Base-by-base conservation (phyloP, 2,113 vertebrate genomes). In the Scomber colias region DNA sequence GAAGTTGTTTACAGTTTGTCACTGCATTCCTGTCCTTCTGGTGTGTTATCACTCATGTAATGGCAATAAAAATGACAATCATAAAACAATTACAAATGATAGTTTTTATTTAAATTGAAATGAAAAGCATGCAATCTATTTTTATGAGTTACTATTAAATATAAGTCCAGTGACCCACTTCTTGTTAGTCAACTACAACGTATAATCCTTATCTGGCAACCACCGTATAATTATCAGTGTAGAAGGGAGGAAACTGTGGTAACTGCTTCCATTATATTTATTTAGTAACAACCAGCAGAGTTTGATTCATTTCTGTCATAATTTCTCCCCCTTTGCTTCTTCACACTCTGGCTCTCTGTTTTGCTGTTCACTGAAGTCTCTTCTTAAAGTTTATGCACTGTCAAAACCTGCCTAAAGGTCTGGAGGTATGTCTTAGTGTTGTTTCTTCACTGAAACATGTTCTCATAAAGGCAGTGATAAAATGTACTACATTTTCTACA, bases 111-210 rank as follows among this genome's bases (percentile, higher is more conserved):
- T 40, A 40, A 40, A 40, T 9, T 40, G 6, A 40, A 55, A 55
- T 55, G 2, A 12, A 10, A 55, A 21, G 6, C 12, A 55, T 55
- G 12, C 21, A 8, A 55, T 55, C 53, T 21, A 21, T 24, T 55
- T 55, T 21, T 21, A 13, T 21, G 19, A 11, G 1, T 11, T 24
- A 55, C 53, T 40, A 35, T 35, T 40, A 7, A 40, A 40, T 40
- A 40, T 40, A 9, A 40, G 24, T 27, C 24, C 73, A 27, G 35
- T 81, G 60, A 77, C 54, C 64, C 71, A 79, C 57, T 77, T 86
- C 79, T 63, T 77, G 59, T 71, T 65, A 16, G 64, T 79, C 68
- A 78, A 19, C 45, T 30, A 40, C 59, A 59, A 54, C 3, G 15
- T 59, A 19, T 30, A 53, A 60, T 59, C 35, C 53, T 77, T 79